These are phyloP conservation scores for Ptyas mucosa DNA, from an alignment of 2,113 vertebrate species.

Conservation along the genomic window DNA sequence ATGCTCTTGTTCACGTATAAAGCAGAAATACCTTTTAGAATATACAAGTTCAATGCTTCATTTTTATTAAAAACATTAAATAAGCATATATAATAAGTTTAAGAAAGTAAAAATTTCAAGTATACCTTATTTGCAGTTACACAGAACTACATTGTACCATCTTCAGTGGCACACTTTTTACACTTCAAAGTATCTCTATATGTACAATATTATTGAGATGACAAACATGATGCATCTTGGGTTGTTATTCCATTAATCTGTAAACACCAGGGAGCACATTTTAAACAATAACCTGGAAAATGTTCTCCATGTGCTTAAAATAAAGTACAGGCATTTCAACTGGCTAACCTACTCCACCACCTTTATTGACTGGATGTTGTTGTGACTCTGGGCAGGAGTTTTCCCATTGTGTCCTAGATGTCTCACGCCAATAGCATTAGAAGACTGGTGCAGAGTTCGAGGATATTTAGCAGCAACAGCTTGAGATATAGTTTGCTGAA, in stretches of 20 bases:
- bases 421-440: constrained; percentile 57
- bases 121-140: constrained; percentile 52
- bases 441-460: constrained; percentile 73
- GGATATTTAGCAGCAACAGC: constrained; percentile 87
- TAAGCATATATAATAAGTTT: constrained; percentile 53
- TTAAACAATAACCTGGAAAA: constrained; percentile 40
- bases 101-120: constrained; percentile 32
- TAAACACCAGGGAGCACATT: constrained; percentile 21
- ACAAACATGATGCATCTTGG: constrained; percentile 54
- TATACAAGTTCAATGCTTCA: not conserved
- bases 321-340: not conserved
- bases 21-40: not conserved
- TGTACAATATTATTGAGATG: constrained; percentile 31
- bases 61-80: constrained; percentile 64
- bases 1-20: not conserved
- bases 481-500: constrained; percentile 89
- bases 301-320: not conserved
- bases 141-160: constrained; percentile 44
- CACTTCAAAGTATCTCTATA: constrained; percentile 39
- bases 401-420: constrained; percentile 68
- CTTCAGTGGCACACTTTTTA: not conserved
- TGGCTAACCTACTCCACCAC: constrained; percentile 80
- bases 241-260: constrained; percentile 2
- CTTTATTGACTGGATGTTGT: constrained; percentile 83
- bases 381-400: constrained; percentile 55